phyloP scores from a whole-genome alignment of 2,113 vertebrate genomes.

The Poeciliopsis occidentalis region DNA sequence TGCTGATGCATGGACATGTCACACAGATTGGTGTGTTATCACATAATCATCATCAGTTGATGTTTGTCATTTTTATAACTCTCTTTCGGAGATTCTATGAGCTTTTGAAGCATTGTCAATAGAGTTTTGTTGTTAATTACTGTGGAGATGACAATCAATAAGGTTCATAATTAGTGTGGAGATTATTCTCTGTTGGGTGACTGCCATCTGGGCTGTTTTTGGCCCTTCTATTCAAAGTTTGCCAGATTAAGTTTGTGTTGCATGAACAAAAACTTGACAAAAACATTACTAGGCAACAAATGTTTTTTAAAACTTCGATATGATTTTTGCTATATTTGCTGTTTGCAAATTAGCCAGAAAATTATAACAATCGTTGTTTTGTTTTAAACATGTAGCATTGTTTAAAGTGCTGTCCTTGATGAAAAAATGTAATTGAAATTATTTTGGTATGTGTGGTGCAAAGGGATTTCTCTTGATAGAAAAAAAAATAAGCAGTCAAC shows the following conservation, averaged over 20 bases:
- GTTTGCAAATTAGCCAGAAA: too few species aligned
- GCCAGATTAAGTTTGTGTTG: background rate
- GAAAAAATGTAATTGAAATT: background rate
- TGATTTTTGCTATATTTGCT: background rate
- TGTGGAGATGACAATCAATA: slow-evolving; percentile 3
- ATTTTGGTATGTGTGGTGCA: background rate
- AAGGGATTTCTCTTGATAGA: background rate
- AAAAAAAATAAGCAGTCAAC: background rate
- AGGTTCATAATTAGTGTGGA: slow-evolving; percentile 30
- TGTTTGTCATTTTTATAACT: background rate
- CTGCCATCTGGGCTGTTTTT: slow-evolving; percentile 14
- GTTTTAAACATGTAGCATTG: too few species aligned
- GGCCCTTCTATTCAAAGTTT: slow-evolving; percentile 5
- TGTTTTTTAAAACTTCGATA: background rate
- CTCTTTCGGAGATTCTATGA: too few species aligned
- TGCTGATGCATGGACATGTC: background rate
- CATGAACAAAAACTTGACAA: background rate
- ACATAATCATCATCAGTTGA: background rate
- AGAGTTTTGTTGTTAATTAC: background rate
- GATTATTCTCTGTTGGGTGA: slow-evolving; percentile 12
- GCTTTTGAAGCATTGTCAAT: background rate
- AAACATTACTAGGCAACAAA: background rate
- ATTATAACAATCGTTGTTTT: too few species aligned
- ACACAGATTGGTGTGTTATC: background rate
- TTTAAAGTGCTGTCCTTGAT: too few species aligned